phyloP scores from a whole-genome alignment of 2,113 vertebrate species.

The Pungitius pungitius region DNA sequence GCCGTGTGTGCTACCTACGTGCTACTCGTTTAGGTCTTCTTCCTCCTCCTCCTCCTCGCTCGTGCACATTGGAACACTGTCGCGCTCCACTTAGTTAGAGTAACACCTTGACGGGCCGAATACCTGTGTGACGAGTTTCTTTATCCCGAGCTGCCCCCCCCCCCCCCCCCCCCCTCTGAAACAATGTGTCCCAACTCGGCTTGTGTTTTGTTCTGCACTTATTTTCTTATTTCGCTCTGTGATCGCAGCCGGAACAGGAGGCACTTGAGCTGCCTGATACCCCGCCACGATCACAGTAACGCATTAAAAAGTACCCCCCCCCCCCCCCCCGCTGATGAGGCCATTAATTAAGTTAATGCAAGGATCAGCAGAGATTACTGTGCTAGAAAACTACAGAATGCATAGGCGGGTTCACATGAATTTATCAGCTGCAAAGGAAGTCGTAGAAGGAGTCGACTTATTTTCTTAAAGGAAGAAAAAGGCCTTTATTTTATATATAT shows the following conservation, averaged over 20 bases:
- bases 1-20: conserved; percentile 70
- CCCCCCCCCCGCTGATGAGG: not conserved
- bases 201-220: conserved; percentile 59
- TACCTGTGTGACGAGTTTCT: conserved; percentile 68
- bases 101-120: conserved; percentile 2
- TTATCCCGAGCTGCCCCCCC: conserved; percentile 41
- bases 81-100: not conserved
- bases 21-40: conserved; percentile 29
- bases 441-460: not conserved
- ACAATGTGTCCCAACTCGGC: conserved; percentile 37
- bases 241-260: conserved; percentile 38
- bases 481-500: too few species aligned
- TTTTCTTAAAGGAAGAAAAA: not conserved
- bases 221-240: conserved; percentile 23
- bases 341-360: conserved; percentile 33
- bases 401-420: not conserved
- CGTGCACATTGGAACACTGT: conserved; percentile 10
- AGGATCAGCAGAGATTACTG: conserved; percentile 15
- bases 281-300: conserved; percentile 6
- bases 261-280: not conserved
- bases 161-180: conserved; percentile 19
- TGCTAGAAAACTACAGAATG: not conserved
- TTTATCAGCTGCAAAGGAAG: not conserved
- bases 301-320: not conserved
- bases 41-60: not conserved